These are phyloP conservation scores for Oreohelix idahoensis DNA, from an alignment of 1,140 invertebrate species.

Conservation along the genomic window DNA sequence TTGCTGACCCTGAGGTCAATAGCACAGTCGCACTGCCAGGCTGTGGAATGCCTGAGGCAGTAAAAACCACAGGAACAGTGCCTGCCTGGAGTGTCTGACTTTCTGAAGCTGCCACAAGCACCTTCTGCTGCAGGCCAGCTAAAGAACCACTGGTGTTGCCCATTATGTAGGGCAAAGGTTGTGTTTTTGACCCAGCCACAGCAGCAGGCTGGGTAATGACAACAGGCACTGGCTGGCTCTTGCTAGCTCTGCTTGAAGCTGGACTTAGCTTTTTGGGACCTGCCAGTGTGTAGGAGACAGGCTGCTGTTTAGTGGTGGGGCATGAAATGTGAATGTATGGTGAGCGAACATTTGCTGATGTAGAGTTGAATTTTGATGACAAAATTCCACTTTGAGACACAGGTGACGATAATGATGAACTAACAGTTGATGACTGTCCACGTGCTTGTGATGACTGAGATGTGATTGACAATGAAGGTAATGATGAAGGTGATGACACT, in stretches of 20 bases:
- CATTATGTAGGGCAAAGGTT: constrained; percentile 4
- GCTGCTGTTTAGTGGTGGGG: constrained; percentile 27
- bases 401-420: constrained; percentile 9
- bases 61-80: background rate
- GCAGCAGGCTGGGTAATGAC: constrained; percentile 3
- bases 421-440: background rate
- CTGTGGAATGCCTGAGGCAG: background rate
- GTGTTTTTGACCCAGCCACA: background rate
- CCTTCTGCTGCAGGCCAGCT: background rate
- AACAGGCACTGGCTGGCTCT: constrained; percentile 11
- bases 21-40: background rate
- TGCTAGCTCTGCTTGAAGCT: background rate
- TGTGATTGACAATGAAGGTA: background rate
- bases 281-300: constrained; percentile 16
- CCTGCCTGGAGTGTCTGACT: background rate
- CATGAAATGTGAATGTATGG: constrained; percentile 29
- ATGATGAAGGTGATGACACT: constrained; percentile 12
- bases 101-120: constrained; percentile 12
- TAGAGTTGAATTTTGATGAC: background rate
- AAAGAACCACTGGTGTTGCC: background rate
- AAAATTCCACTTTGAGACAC: background rate
- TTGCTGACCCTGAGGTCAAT: background rate
- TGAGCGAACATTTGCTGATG: constrained; percentile 10
- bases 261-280: background rate
- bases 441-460: background rate